A percentile compares a stretch with the other conserved stretches of the same genome.
These are phyloP conservation scores for Myotis davidii DNA, from an alignment of 2,113 vertebrate genomes.

Conservation along the genomic window DNA sequence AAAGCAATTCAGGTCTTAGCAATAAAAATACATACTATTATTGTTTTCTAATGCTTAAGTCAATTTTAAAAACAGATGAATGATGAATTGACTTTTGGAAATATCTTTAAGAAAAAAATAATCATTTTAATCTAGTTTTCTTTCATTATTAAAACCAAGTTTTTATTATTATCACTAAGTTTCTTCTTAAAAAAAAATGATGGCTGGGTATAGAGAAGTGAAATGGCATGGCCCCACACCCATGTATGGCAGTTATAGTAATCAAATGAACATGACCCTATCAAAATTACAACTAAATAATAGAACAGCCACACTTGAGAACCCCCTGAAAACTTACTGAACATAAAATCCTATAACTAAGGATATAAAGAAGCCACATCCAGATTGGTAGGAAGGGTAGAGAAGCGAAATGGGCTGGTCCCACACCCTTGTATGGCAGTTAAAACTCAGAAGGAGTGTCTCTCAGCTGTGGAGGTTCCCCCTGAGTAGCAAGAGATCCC, in stretches of 20 bases:
- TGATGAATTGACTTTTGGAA: neutral
- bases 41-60: neutral
- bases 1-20: neutral
- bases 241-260: too few species aligned
- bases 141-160: neutral
- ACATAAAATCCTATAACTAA: too few species aligned
- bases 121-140: neutral
- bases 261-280: neutral
- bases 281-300: neutral
- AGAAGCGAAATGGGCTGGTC: neutral
- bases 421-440: neutral
- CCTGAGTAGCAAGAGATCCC: neutral
- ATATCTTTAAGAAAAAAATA: neutral
- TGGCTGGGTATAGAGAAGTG: neutral
- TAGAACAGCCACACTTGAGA: too few species aligned
- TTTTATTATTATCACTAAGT: neutral
- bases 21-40: neutral
- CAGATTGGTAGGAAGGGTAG: neutral
- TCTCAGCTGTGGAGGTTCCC: neutral
- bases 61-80: slow-evolving; percentile 2
- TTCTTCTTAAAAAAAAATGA: neutral
- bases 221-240: too few species aligned
- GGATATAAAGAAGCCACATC: too few species aligned
- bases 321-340: too few species aligned
- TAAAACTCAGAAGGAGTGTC: neutral